Percentiles rank a stretch among this genome's conserved stretches.
Evolutionary conservation across 2,888 invertebrate species (phyloP).

Genomic region (Tetragonula carbonaria): DNA sequence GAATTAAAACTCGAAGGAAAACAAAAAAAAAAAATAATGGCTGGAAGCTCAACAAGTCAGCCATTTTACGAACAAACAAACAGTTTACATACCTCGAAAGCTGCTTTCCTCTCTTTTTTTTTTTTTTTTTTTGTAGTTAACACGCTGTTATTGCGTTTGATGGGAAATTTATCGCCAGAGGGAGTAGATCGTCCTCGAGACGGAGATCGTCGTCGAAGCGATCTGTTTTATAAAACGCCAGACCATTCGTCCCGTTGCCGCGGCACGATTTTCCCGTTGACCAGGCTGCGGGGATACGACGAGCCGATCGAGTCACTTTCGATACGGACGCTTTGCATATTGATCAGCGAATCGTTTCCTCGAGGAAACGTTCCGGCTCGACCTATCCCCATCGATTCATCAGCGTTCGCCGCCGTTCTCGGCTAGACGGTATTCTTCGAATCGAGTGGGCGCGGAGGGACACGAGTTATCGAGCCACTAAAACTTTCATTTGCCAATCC

Average conservation of each 20-base stretch:
- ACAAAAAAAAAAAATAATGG: too few relatives aligned
- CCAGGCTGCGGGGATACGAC: conserved; percentile 13
- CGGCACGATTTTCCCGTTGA: conserved; percentile 36
- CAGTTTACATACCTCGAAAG: too few relatives aligned
- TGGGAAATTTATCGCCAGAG: neutral
- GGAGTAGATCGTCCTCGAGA: neutral
- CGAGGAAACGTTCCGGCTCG: conserved; percentile 33
- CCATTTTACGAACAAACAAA: too few relatives aligned
- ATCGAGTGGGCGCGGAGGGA: conserved; percentile 40
- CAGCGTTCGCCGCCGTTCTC: neutral
- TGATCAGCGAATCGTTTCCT: conserved; percentile 29
- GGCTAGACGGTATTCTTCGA: conserved; percentile 38
- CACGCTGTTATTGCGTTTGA: neutral
- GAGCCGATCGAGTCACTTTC: conserved; percentile 16
- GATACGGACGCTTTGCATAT: conserved; percentile 24
- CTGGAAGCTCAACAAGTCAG: too few relatives aligned
- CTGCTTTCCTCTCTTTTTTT: too few relatives aligned
- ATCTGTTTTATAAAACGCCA: conserved; percentile 32
- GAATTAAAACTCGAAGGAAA: neutral
- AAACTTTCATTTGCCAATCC: conserved; percentile 56
- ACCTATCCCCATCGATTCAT: conserved; percentile 26
- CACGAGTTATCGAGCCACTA: conserved; percentile 46
- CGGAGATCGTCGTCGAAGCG: neutral
- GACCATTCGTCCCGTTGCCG: conserved; percentile 3
- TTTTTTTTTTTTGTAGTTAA: neutral